Conservation (phyloP, 2,113 vertebrate genomes). For the Ammospiza caudacuta region DNA sequence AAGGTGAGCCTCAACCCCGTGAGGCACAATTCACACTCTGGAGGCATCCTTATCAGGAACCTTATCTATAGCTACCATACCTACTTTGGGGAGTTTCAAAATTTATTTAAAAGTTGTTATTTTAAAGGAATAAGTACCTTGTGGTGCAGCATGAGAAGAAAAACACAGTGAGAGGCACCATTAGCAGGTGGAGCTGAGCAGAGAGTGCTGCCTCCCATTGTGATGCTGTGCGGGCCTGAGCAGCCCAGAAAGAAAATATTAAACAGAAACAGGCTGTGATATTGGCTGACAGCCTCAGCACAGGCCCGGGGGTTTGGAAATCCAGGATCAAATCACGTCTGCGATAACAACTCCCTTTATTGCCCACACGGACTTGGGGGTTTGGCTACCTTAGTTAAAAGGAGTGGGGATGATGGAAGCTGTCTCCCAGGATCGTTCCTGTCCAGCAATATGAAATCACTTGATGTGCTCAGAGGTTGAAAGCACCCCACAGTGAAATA, state of each 20-base stretch:
- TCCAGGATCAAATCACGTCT: conserved; percentile 19
- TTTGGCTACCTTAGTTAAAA: conserved; percentile 29
- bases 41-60: neutral
- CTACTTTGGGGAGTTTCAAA: neutral
- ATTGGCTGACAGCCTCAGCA: neutral
- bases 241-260: neutral
- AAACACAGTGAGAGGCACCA: neutral
- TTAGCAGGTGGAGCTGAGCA: conserved; percentile 4
- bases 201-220: neutral
- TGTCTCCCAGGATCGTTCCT: conserved; percentile 5
- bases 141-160: neutral
- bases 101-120: neutral
- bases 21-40: neutral
- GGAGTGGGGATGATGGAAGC: neutral
- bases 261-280: conserved; percentile 34
- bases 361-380: neutral
- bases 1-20: neutral
- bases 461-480: conserved; percentile 24
- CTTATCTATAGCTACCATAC: neutral
- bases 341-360: conserved; percentile 19
- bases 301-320: conserved; percentile 38
- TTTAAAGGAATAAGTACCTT: neutral
- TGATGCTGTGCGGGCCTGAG: neutral
- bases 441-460: conserved; percentile 19
- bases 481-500: conserved; percentile 23